Percentiles rank a stretch among this genome's conserved stretches.
Conservation (phyloP, 1,140 invertebrate genomes). For the Pemphigus obesinymphae region DNA sequence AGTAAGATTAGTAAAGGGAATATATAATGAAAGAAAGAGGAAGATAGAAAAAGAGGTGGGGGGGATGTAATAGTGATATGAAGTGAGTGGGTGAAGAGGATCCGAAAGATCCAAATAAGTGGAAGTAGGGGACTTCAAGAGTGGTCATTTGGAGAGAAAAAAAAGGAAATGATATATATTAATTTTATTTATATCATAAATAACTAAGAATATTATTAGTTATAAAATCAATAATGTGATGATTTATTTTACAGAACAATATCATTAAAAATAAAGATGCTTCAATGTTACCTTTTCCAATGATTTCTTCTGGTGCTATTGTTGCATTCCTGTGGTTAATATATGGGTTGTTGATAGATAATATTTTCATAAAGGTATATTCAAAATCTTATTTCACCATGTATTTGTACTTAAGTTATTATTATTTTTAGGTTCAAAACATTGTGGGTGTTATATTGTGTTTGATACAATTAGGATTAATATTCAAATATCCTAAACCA, state of each 20-base stretch:
- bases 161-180: background rate
- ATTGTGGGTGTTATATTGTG: conserved; percentile 59
- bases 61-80: too few relatives aligned
- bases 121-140: too few relatives aligned
- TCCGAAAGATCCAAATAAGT: too few relatives aligned
- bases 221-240: too few relatives aligned
- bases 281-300: conserved; percentile 72
- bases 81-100: too few relatives aligned
- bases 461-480: conserved; percentile 60
- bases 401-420: background rate
- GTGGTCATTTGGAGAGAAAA: too few relatives aligned
- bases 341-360: conserved; percentile 72
- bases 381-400: conserved; percentile 46
- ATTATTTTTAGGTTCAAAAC: conserved; percentile 62
- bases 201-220: too few relatives aligned
- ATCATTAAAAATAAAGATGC: conserved; percentile 51
- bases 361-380: conserved; percentile 70
- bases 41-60: too few relatives aligned
- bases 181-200: background rate
- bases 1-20: too few relatives aligned
- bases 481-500: conserved; percentile 59
- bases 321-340: conserved; percentile 72
- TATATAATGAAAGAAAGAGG: too few relatives aligned
- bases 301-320: conserved; percentile 71
- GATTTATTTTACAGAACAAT: conserved; percentile 24